These are phyloP conservation scores for Otocyon megalotis DNA, from an alignment of 2,113 vertebrate genomes.

Conservation along the genomic window DNA sequence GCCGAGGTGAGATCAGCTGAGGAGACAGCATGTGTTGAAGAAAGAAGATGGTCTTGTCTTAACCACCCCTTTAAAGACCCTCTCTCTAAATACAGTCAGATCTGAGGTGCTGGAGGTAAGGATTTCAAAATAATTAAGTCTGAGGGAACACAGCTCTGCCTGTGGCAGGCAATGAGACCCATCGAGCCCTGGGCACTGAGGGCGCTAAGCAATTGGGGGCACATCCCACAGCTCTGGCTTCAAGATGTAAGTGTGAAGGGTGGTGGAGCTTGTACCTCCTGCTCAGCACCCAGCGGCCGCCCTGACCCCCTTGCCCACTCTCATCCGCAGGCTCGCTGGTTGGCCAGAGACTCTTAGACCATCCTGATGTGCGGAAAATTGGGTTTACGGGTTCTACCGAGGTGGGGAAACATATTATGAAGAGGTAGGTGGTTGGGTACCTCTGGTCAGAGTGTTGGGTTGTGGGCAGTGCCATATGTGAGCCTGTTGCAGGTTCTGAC, in stretches of 20 bases:
- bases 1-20: not conserved
- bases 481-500: not conserved
- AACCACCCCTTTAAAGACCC: not conserved
- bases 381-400: constrained; percentile 94
- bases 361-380: constrained; percentile 93
- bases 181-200: not conserved
- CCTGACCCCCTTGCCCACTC: not conserved
- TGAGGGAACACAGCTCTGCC: not conserved
- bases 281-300: rapidly evolving
- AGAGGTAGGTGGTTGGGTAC: constrained; percentile 86
- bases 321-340: constrained; percentile 86
- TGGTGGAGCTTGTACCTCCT: not conserved
- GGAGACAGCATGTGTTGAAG: not conserved
- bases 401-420: constrained; percentile 95
- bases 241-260: rapidly evolving
- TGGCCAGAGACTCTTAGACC: constrained; percentile 92
- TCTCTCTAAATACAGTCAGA: not conserved
- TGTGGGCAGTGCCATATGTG: not conserved
- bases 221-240: not conserved
- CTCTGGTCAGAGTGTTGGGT: not conserved
- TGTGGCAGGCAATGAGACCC: not conserved
- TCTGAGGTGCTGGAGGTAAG: not conserved
- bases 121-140: not conserved
- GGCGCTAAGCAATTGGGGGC: too few species aligned
- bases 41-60: not conserved